A percentile compares a stretch with the other conserved stretches of the same genome.
phyloP scores from a whole-genome alignment of 2,888 invertebrate genomes.

The Lepidocyrtoides sp. region DNA sequence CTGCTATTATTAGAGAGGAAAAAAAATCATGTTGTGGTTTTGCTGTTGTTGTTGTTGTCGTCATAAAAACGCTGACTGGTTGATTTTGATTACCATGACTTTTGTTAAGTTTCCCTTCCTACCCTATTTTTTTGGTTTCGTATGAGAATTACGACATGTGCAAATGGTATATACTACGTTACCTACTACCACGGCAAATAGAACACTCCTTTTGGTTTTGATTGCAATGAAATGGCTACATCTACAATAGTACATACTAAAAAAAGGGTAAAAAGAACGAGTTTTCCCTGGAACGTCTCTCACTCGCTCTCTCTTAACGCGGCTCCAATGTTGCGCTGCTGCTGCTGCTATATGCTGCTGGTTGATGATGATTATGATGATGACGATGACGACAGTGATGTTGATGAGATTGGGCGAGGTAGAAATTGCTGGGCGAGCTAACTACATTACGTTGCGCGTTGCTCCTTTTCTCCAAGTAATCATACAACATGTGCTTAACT shows the following conservation, averaged over 20 bases:
- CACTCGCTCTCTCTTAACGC: neutral
- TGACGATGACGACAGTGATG: conserved; percentile 13
- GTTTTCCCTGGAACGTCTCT: conserved; percentile 24
- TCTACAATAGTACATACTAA: conserved; percentile 47
- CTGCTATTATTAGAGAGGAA: neutral
- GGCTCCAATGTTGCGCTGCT: conserved; percentile 20
- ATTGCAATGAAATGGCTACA: conserved; percentile 39
- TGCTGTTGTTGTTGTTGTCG: conserved; percentile 1
- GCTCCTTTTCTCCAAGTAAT: conserved; percentile 27
- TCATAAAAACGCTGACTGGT: conserved; percentile 31
- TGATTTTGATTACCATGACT: conserved; percentile 48
- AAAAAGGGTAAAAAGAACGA: conserved; percentile 9
- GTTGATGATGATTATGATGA: conserved; percentile 12
- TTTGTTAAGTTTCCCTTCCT: conserved; percentile 4
- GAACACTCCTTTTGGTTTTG: conserved; percentile 48
- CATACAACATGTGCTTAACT: conserved; percentile 21
- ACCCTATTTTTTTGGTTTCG: neutral
- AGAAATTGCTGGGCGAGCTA: conserved; percentile 35
- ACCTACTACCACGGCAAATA: neutral
- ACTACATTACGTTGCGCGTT: conserved; percentile 23
- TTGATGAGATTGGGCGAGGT: conserved; percentile 71
- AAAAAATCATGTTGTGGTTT: conserved; percentile 53
- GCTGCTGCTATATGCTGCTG: neutral
- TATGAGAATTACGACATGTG: neutral
- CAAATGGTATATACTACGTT: neutral